A percentile compares a stretch with the other conserved stretches of the same genome.
Conservation (phyloP, 2,888 invertebrate genomes). For the Nysson spinosus region DNA sequence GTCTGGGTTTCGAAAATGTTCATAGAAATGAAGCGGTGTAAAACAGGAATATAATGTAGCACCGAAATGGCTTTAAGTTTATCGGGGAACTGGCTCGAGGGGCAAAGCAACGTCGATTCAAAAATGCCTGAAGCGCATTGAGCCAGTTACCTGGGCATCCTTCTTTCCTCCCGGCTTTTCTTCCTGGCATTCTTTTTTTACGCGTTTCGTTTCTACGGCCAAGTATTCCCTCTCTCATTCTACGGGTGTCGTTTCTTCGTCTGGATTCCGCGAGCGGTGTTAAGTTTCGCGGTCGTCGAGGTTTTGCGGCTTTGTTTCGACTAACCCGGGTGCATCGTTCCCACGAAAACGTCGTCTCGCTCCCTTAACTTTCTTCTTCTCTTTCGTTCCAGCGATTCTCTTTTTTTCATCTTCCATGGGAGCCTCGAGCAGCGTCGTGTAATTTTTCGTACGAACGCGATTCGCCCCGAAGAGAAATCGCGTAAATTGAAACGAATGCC, state of each 20-base stretch:
- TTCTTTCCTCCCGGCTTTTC: slow-evolving; percentile 30
- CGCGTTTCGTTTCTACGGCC: slow-evolving; percentile 22
- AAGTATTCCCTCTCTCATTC: slow-evolving; percentile 3
- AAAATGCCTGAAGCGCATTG: slow-evolving; percentile 52
- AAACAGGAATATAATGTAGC: slow-evolving; percentile 9
- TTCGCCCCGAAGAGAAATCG: no score
- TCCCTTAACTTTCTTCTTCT: slow-evolving; percentile 26
- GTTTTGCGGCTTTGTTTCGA: slow-evolving; percentile 73
- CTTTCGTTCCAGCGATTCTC: slow-evolving; percentile 27
- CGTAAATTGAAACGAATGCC: no score
- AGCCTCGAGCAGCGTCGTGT: no score
- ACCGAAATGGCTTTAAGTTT: slow-evolving; percentile 30
- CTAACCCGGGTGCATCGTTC: slow-evolving; percentile 61
- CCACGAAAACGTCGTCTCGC: slow-evolving; percentile 60
- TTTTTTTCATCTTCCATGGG: slow-evolving; percentile 26
- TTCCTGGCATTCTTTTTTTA: slow-evolving; percentile 19
- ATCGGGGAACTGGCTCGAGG: slow-evolving; percentile 44
- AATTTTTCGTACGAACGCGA: no score
- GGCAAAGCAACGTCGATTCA: slow-evolving; percentile 30
- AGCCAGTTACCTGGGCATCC: slow-evolving; percentile 48
- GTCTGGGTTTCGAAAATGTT: no score
- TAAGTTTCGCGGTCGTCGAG: slow-evolving; percentile 73
- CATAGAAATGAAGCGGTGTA: neutral
- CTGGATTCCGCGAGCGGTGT: slow-evolving; percentile 64
- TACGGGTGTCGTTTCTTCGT: slow-evolving; percentile 37